Conservation (phyloP, 2,797 vertebrate species). For the Neolamprologus multifasciatus region DNA sequence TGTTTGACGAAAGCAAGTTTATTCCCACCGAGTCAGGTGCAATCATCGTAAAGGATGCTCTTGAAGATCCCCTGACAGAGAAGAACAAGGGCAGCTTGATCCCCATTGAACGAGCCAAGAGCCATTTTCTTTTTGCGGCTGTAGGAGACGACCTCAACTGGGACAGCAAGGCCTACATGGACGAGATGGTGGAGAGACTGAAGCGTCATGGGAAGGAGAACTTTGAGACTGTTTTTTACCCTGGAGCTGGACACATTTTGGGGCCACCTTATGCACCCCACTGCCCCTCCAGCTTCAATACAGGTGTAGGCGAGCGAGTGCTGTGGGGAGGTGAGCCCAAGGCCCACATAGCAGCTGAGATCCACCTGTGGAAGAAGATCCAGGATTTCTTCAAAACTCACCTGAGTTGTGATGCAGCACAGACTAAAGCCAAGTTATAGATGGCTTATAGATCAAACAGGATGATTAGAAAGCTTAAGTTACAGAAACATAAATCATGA, state of each 20-base stretch:
- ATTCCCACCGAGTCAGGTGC: not conserved
- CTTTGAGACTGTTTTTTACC: constrained; percentile 31
- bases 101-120: constrained; percentile 74
- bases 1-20: not conserved
- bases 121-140: not conserved
- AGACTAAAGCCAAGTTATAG: not conserved
- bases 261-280: constrained; percentile 55
- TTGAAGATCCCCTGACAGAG: not conserved
- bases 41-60: not conserved
- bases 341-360: not conserved
- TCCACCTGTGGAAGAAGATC: not conserved
- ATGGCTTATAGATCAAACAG: not conserved
- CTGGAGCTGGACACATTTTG: constrained; percentile 55
- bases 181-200: not conserved
- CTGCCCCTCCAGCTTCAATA: not conserved
- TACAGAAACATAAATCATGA: not conserved
- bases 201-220: not conserved
- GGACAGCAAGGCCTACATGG: not conserved
- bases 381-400: not conserved
- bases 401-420: not conserved
- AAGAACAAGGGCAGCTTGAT: constrained; percentile 46
- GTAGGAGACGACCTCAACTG: not conserved
- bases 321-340: not conserved
- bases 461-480: not conserved
- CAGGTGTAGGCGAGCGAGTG: not conserved